Conservation (phyloP, 2,113 vertebrate species). For the Ondatra zibethicus region DNA sequence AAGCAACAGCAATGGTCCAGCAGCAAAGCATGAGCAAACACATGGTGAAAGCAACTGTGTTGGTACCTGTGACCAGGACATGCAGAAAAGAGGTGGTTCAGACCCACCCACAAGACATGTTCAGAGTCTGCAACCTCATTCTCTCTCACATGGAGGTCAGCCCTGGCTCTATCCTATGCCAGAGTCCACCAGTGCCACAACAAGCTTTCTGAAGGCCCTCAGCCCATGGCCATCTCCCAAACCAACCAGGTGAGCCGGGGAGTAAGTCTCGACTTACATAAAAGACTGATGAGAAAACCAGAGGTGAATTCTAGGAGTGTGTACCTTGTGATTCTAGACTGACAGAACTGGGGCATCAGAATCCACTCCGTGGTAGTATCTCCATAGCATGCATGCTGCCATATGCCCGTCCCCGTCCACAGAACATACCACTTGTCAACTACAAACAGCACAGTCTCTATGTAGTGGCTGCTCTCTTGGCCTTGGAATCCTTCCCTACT, state of each 20-base stretch:
- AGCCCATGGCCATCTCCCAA: neutral
- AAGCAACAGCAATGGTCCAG: neutral
- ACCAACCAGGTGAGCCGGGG: neutral
- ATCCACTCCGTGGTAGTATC: fast-evolving
- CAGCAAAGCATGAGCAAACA: neutral
- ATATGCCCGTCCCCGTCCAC: fast-evolving
- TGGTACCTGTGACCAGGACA: neutral
- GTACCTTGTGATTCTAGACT: neutral
- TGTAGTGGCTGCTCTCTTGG: fast-evolving
- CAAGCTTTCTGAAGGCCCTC: neutral
- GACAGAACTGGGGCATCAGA: neutral
- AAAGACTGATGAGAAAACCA: neutral
- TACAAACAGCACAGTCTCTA: fast-evolving
- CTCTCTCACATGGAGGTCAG: neutral
- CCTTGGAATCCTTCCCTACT: neutral
- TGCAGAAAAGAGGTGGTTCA: no score
- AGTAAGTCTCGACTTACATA: neutral
- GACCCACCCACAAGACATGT: fast-evolving
- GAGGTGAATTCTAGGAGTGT: neutral
- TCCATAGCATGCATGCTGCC: fast-evolving
- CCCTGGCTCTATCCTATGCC: no score
- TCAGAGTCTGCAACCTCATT: neutral
- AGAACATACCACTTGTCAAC: neutral
- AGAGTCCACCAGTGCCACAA: no score
- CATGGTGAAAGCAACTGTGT: neutral